Base-by-base conservation (phyloP, 2,797 vertebrate species). In the Aldrovandia affinis region DNA sequence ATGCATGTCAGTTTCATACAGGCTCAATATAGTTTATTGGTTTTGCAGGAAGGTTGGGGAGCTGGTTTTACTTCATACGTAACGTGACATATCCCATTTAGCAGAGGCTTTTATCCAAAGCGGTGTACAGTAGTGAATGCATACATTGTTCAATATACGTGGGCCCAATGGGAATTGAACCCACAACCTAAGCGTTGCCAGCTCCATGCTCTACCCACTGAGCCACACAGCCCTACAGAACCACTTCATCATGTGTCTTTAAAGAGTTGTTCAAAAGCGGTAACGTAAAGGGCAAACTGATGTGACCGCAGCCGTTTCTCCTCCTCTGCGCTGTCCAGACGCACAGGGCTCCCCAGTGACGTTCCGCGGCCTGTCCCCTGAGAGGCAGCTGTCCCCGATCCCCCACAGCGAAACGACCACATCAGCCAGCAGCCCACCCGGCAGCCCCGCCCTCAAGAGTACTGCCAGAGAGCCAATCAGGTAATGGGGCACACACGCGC, bases 391-490 rank as follows among this genome's bases (percentile, higher is more conserved):
- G 80, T 89, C 90, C 68, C 87, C 20, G 0, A 84, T 88, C 85
- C 91, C 89, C 65, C 52, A 8, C 0, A 42, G 86, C 2, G 86
- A 89, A 57, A 73, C 20, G 22, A n/a, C 5, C 10, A 86, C 86
- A 81, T 83, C 89, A 7, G 87, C 84, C 39, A 92, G 91, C 88
- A 94, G 93, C 83, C 88, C 92, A 5, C 94, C 90, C 75, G 83
- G 3, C 83, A 95, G 94, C 75, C 94, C 95, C 52, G 91, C 90
- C 88, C 91, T 95, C 61, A 92, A 89, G 90, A 96, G 94, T 90
- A 95, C 94, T 18, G 88, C 88, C 42, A 91, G 89, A 81, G 89
- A 94, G 81, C 88, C 86, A 65, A 47, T 61, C 91, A 94, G 95
- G 95, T 95, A 93, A 44, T 18, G 25, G 4, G 3, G 36, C 22